Evolutionary conservation across 92 coral and sea anemone species (phyloP).

Genomic region (Epizoanthus ramosus): DNA sequence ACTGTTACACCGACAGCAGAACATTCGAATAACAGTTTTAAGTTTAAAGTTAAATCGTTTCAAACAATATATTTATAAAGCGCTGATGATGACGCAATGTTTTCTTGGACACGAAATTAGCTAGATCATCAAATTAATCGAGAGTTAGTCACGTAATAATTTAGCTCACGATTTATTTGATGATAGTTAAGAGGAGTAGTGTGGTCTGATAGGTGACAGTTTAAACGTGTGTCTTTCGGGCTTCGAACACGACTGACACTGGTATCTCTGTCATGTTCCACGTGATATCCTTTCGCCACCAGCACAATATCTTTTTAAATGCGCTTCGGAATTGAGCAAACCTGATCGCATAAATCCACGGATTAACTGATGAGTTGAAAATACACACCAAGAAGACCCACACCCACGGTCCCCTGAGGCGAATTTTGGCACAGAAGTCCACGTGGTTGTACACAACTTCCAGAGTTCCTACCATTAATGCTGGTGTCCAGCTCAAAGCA

Average conservation of each 20-base stretch:
- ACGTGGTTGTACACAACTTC: constrained; percentile 27
- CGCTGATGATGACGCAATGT: too few relatives aligned
- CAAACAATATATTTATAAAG: too few relatives aligned
- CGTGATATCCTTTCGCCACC: constrained; percentile 25
- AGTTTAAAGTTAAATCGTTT: too few relatives aligned
- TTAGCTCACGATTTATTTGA: too few relatives aligned
- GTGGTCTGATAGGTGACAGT: too few relatives aligned
- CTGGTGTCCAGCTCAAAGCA: constrained; percentile 27
- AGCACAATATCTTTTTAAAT: constrained; percentile 33
- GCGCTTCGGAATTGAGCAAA: constrained; percentile 27
- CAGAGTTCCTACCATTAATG: constrained; percentile 18
- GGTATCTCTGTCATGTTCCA: not conserved
- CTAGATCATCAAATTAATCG: too few relatives aligned
- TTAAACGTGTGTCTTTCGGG: too few relatives aligned
- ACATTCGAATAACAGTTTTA: too few relatives aligned
- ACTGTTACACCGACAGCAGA: too few relatives aligned
- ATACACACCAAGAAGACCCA: constrained; percentile 37
- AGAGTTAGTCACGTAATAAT: too few relatives aligned
- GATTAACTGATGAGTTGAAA: constrained; percentile 25
- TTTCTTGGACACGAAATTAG: too few relatives aligned
- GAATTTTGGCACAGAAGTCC: constrained; percentile 39
- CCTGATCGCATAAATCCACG: constrained; percentile 37
- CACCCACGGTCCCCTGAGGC: constrained; percentile 37
- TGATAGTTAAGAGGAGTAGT: too few relatives aligned
- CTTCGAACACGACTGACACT: constrained; percentile 5